Percentiles rank a stretch among this genome's conserved stretches.
Evolutionary conservation across 2,888 invertebrate genomes (phyloP).

Genomic region (Tipula vernalis): DNA sequence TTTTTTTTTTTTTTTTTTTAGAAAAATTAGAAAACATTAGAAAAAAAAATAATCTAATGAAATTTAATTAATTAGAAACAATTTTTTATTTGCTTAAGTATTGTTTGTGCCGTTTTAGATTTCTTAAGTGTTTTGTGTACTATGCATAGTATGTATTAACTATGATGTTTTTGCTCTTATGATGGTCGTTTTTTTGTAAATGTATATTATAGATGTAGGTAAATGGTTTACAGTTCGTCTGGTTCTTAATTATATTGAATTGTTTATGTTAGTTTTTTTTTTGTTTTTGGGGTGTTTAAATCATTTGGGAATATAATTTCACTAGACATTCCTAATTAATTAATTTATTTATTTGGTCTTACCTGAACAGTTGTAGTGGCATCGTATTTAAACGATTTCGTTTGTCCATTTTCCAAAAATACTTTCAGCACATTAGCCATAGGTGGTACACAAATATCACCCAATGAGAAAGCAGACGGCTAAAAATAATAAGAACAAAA

Average conservation of each 20-base stretch:
- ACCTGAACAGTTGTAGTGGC: slow-evolving; percentile 69
- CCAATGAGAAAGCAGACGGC: slow-evolving; percentile 72
- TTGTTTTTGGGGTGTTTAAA: not conserved
- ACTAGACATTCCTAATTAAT: not conserved
- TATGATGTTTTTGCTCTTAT: not conserved
- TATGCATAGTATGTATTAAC: not conserved
- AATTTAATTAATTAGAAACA: not conserved
- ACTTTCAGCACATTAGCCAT: slow-evolving; percentile 93
- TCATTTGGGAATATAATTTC: not conserved
- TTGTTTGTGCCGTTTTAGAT: not conserved
- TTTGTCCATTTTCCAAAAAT: slow-evolving; percentile 89
- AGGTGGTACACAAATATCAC: slow-evolving; percentile 72
- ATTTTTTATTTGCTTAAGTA: not conserved
- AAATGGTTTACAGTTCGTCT: not conserved
- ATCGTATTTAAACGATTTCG: slow-evolving; percentile 92
- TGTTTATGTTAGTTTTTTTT: not conserved
- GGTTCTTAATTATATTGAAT: not conserved
- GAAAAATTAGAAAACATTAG: not conserved
- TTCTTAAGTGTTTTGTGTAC: not conserved
- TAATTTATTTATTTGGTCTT: slow-evolving; percentile 21
- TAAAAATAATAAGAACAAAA: slow-evolving; percentile 33
- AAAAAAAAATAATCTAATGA: not conserved
- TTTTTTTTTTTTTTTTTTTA: not conserved
- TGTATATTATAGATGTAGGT: not conserved
- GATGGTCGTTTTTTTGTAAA: not conserved